These are phyloP conservation scores for Anser brachyrhynchus DNA, from an alignment of 2,113 vertebrate species.

Conservation along the genomic window DNA sequence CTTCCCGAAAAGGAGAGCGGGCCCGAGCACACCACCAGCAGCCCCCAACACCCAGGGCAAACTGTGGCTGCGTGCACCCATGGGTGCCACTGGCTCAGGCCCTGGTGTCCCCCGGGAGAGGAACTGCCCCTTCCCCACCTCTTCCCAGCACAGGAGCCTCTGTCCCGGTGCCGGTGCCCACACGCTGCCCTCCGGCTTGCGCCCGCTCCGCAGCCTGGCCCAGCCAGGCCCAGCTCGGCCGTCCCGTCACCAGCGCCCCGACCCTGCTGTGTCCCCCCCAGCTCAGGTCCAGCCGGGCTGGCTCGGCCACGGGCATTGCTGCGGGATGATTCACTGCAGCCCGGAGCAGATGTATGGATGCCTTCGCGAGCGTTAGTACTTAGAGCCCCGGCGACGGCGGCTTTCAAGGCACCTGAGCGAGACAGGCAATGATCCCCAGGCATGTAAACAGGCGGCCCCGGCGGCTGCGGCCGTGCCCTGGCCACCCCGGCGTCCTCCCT, in stretches of 20 bases:
- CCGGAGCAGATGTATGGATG: slow-evolving; percentile 32
- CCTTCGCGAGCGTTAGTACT: slow-evolving; percentile 30
- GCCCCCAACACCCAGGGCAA: no score
- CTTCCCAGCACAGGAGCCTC: slow-evolving; percentile 3
- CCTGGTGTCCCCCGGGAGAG: not conserved
- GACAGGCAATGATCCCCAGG: not conserved
- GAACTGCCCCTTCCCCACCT: not conserved
- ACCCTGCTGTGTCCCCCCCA: accelerated
- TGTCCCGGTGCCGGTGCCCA: not conserved
- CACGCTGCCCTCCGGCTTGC: accelerated
- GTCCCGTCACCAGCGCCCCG: not conserved
- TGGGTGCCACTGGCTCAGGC: not conserved
- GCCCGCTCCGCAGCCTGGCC: not conserved
- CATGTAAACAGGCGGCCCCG: not conserved
- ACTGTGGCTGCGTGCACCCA: not conserved
- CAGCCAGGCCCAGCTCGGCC: not conserved
- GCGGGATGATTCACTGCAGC: slow-evolving; percentile 51
- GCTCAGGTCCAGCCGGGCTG: not conserved
- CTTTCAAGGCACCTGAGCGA: not conserved
- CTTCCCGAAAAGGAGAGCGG: not conserved
- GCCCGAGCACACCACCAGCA: not conserved
- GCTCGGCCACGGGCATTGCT: not conserved
- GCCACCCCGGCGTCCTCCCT: not conserved
- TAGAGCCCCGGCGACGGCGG: slow-evolving; percentile 6
- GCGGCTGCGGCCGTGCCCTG: not conserved